Conservation (phyloP, 2,113 vertebrate genomes). For the Hemichromis elongatus region DNA sequence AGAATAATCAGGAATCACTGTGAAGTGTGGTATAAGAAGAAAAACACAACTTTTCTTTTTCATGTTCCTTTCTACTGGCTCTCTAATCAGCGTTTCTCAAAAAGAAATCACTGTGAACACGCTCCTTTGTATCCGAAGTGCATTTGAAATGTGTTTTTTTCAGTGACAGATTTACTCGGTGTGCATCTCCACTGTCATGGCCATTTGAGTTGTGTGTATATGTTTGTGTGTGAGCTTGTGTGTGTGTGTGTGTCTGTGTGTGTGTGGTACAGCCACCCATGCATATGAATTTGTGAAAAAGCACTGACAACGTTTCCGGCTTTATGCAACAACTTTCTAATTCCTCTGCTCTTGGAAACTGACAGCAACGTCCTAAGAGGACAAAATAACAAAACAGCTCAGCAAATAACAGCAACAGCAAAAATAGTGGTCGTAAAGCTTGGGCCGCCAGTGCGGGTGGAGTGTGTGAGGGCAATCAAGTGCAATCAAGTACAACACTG, state of each 20-base stretch:
- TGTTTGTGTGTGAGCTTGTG: background rate
- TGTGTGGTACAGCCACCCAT: background rate
- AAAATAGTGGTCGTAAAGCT: background rate
- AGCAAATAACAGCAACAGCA: background rate
- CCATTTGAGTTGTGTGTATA: background rate
- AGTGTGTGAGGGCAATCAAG: background rate
- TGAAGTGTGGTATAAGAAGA: background rate
- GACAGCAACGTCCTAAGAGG: background rate
- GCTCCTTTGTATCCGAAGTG: background rate
- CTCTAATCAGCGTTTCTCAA: background rate
- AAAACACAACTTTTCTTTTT: background rate
- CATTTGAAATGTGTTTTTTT: background rate
- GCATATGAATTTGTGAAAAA: background rate
- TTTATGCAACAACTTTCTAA: background rate
- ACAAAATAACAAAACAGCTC: background rate
- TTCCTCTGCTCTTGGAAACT: background rate
- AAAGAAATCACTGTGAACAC: background rate
- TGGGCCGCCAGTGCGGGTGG: background rate
- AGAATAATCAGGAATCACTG: slow-evolving; percentile 3
- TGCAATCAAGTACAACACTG: background rate
- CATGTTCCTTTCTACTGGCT: background rate
- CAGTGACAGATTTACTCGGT: background rate
- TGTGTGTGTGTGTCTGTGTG: background rate
- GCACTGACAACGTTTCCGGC: background rate
- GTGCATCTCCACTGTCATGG: background rate